Evolutionary conservation across 2,888 invertebrate species (phyloP), one percentile per base, ranked within the genome.

Genomic region (Ectobius pallidus): DNA sequence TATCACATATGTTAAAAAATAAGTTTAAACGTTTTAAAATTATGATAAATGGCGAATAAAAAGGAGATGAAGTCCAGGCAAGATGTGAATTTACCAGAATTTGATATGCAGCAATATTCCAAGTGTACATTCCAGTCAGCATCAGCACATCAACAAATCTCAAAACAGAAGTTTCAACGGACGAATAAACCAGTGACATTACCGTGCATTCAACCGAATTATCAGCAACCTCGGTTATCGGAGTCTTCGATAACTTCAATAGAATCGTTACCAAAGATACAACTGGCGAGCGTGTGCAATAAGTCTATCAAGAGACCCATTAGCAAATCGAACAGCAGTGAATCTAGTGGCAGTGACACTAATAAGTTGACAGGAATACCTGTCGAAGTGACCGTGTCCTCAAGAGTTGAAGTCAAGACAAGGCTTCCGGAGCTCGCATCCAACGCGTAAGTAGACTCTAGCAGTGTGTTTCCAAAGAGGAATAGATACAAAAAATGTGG

Each of bases 281-380:
- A 16, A 1, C 22, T 55, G 2, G 49, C 58, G 1, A 18, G 22
- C 18, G 11, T 61, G 11, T 27, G 25, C n/a, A 46, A 27, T 6
- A 44, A 18, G 22, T 27, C 65, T 22, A 18, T 49, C n/a, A 71
- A 71, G 39, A 27, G 71, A 34, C 71, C 71, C 2, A 71, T 71
- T n/a, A 70, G 70, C 22, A 70, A 63, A 46, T 70, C 70, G 14
- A 70, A 61, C 49, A 71, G 71, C 27, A 71, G 71, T 25, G 71
- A 71, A 25, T 71, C 71, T 2, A 49, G 71, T 39, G 65, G 71
- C 7, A 52, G 52, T 34, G 52, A 16, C 4, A 32, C 9, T 32
- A 32, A 61, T n/a, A 61, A 7, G 18, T 39, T n/a, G 22, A 11
- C 49, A 1, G 20, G 62, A 0, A 20, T 71, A 6, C 71, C 71